These are phyloP conservation scores for Morpho achilles DNA, from an alignment of 2,888 invertebrate species.

Conservation along the genomic window DNA sequence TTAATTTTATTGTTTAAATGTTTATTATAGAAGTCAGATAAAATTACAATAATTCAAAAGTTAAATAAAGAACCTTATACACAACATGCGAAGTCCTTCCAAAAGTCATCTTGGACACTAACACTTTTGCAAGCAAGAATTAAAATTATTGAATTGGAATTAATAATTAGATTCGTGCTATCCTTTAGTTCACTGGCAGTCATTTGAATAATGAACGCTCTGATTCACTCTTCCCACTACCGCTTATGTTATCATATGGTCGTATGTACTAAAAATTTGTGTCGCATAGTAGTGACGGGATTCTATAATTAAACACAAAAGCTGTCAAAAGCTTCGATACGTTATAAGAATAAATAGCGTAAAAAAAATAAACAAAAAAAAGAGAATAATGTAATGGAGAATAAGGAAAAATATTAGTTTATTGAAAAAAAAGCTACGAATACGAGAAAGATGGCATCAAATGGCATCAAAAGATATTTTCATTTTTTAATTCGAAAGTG, in stretches of 20 bases:
- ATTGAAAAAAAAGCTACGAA: too few species aligned
- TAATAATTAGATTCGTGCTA: conserved; percentile 6
- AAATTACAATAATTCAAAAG: background rate
- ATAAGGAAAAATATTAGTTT: too few species aligned
- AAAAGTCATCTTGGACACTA: conserved; percentile 42
- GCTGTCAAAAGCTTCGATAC: conserved; percentile 1
- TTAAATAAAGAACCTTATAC: conserved; percentile 21
- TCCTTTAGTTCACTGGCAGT: conserved; percentile 1
- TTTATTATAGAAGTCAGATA: too few species aligned
- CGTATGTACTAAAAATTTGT: conserved; percentile 9
- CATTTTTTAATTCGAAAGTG: too few species aligned
- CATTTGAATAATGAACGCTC: conserved; percentile 24
- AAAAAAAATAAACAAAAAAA: too few species aligned
- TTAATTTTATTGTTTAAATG: too few species aligned
- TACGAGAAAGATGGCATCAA: too few species aligned
- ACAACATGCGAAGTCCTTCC: conserved; percentile 44
- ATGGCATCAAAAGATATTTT: too few species aligned
- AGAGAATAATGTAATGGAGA: too few species aligned
- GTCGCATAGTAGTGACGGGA: conserved; percentile 4
- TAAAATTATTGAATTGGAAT: background rate
- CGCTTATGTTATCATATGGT: conserved; percentile 16
- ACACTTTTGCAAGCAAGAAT: conserved; percentile 3
- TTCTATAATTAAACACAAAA: conserved; percentile 2
- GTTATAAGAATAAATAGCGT: too few species aligned
- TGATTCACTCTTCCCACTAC: conserved; percentile 25